Percentiles rank a stretch among this genome's conserved stretches.
phyloP scores from a whole-genome alignment of 2,888 invertebrate genomes.

The Drosophila falleni region DNA sequence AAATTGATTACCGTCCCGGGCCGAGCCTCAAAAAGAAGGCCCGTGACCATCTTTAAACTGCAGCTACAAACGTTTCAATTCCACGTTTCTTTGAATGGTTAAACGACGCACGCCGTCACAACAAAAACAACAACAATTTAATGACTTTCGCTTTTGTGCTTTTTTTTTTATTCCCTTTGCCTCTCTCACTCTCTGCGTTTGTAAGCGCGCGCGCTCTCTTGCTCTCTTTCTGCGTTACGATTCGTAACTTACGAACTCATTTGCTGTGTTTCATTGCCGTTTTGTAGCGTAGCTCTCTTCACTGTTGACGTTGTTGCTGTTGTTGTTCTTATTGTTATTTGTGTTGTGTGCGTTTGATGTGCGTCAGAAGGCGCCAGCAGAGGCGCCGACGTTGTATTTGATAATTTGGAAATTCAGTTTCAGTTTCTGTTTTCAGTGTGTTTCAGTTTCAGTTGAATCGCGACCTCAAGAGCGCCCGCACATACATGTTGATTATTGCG shows the following conservation, averaged over 20 bases:
- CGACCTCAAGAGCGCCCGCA: constrained; percentile 77
- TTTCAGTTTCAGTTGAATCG: constrained; percentile 80
- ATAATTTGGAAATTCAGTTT: constrained; percentile 72
- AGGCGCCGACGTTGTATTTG: constrained; percentile 32
- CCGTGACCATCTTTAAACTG: not conserved
- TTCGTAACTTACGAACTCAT: constrained; percentile 1
- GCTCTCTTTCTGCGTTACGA: not conserved
- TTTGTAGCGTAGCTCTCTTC: constrained; percentile 9
- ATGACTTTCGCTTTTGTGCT: constrained; percentile 63
- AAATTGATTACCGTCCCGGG: no score
- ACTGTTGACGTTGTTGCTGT: constrained; percentile 7
- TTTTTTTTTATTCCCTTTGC: constrained; percentile 18
- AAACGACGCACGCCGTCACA: constrained; percentile 21
- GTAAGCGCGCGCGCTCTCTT: constrained; percentile 1
- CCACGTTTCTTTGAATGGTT: constrained; percentile 19
- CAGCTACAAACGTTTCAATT: constrained; percentile 32
- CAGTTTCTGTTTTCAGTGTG: constrained; percentile 56
- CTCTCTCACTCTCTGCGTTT: not conserved
- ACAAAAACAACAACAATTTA: constrained; percentile 12
- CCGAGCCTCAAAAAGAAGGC: no score
- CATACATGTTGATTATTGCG: constrained; percentile 71
- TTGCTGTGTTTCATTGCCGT: constrained; percentile 12
- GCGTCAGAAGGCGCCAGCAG: constrained; percentile 39
- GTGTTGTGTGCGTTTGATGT: constrained; percentile 26
- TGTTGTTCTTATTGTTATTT: constrained; percentile 26